Evolutionary conservation across 2,888 invertebrate genomes (phyloP).

Genomic region (Poecilobothrus nobilitatus): DNA sequence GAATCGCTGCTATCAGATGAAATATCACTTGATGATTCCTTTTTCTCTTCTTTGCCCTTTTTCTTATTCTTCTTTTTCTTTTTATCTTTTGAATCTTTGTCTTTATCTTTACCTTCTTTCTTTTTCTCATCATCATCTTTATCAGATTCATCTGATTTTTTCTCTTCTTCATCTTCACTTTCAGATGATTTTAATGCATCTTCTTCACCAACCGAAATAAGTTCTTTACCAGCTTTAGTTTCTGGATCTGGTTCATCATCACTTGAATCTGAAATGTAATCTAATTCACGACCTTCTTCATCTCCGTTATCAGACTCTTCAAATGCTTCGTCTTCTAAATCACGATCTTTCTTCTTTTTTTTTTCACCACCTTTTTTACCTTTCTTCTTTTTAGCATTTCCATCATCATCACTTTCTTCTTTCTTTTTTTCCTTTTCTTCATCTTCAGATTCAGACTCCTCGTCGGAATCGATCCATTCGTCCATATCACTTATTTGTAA

Average conservation of each 20-base stretch:
- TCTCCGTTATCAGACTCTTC: constrained; percentile 98
- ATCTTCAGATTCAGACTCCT: constrained; percentile 67
- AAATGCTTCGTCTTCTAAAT: constrained; percentile 79
- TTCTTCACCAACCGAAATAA: constrained; percentile 85
- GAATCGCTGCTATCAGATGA: constrained; percentile 65
- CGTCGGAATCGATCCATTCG: constrained; percentile 79
- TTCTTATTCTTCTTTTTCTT: constrained; percentile 54
- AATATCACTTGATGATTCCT: constrained; percentile 61
- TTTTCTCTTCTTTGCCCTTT: constrained; percentile 57
- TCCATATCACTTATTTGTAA: constrained; percentile 90
- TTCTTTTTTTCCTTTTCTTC: constrained; percentile 58
- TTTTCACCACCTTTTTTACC: constrained; percentile 48
- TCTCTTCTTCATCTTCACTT: constrained; percentile 75
- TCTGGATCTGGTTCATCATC: constrained; percentile 66
- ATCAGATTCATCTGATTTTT: constrained; percentile 66
- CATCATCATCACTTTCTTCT: constrained; percentile 51
- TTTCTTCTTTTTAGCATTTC: constrained; percentile 56
- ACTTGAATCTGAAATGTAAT: constrained; percentile 86
- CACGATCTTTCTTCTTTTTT: constrained; percentile 67
- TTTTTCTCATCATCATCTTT: constrained; percentile 68
- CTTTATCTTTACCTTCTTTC: constrained; percentile 57
- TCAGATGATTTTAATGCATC: constrained; percentile 79
- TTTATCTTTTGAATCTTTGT: constrained; percentile 47
- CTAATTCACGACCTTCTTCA: constrained; percentile 87
- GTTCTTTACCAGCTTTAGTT: constrained; percentile 68